phyloP scores from a whole-genome alignment of 2,888 invertebrate genomes.

The Scrobipalpa atriplicella region DNA sequence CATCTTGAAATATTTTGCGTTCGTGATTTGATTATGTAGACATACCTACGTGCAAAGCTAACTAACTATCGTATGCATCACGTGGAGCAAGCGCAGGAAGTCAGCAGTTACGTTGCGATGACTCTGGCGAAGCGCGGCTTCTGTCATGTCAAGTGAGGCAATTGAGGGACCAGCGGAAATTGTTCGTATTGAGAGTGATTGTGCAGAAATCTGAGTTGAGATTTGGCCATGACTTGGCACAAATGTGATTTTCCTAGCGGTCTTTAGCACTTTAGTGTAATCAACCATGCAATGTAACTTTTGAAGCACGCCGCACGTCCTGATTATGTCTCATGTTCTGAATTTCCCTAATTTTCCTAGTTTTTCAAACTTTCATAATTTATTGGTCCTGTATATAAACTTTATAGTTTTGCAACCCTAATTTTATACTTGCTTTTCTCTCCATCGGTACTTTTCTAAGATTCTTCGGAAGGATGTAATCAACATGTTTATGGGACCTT shows the following conservation, averaged over 20 bases:
- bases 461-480: conserved; percentile 3
- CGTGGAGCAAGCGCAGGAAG: conserved; percentile 10
- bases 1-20: too few species aligned
- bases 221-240: background rate
- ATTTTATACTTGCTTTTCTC: background rate
- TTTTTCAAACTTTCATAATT: too few species aligned
- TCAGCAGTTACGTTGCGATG: background rate
- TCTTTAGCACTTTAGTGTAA: too few species aligned
- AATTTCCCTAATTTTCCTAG: too few species aligned
- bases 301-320: too few species aligned
- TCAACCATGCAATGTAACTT: too few species aligned
- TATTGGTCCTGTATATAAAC: too few species aligned
- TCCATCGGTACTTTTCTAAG: background rate
- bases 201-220: background rate
- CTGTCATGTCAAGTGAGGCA: conserved; percentile 15
- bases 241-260: too few species aligned
- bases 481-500: background rate
- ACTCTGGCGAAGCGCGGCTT: conserved; percentile 11
- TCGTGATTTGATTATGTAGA: too few species aligned
- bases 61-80: background rate
- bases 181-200: background rate
- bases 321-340: too few species aligned
- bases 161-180: background rate
- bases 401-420: background rate
- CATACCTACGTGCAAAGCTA: background rate